Evolutionary conservation across 2,888 invertebrate species (phyloP).

Genomic region (Clusia tigrina): DNA sequence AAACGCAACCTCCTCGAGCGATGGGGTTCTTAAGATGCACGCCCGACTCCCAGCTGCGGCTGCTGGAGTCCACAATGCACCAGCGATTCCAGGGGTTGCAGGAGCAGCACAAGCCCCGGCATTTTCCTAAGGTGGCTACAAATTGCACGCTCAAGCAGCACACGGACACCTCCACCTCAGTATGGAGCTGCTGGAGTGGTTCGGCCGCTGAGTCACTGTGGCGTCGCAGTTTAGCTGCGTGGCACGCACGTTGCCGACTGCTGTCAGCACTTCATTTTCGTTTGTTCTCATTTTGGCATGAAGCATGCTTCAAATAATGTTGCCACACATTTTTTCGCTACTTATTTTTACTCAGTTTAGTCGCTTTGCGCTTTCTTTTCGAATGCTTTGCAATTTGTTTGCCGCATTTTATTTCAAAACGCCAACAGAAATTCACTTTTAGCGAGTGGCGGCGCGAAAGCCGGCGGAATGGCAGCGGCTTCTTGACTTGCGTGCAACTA

Average conservation of each 20-base stretch:
- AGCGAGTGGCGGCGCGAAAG: neutral
- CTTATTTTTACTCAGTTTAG: neutral
- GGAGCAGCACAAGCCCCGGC: neutral
- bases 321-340: conserved; percentile 27
- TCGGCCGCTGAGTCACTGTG: neutral
- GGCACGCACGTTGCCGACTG: conserved; percentile 35
- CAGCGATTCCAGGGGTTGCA: neutral
- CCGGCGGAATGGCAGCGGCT: neutral
- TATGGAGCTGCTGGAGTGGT: too few species aligned
- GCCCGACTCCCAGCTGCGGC: too few species aligned
- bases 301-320: conserved; percentile 50
- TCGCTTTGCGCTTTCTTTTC: neutral
- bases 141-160: too few species aligned
- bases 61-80: neutral
- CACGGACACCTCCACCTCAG: too few species aligned
- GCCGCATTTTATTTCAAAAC: neutral
- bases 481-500: neutral
- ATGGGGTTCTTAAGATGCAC: neutral
- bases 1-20: conserved; percentile 36
- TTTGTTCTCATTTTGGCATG: conserved; percentile 39
- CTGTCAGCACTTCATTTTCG: conserved; percentile 56
- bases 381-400: neutral
- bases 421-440: too few species aligned
- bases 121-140: neutral
- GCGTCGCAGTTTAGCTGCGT: conserved; percentile 21